phyloP scores from a whole-genome alignment of 2,888 invertebrate species.

The Drosophila hamatofila region DNA sequence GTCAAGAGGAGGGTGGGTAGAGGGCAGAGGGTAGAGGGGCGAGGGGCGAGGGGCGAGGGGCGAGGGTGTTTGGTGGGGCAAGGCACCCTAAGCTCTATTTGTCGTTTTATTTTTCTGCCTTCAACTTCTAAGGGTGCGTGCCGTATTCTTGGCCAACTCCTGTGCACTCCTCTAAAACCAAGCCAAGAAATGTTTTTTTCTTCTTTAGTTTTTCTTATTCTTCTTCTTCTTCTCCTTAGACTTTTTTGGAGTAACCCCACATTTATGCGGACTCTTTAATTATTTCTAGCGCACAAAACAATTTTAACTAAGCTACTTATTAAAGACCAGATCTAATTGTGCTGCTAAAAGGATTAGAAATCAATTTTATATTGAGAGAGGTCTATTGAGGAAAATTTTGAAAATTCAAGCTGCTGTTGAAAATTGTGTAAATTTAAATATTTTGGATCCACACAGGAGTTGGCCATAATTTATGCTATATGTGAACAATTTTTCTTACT shows the following conservation, averaged over 20 bases:
- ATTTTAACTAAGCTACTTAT: conserved; percentile 3
- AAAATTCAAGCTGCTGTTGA: background rate
- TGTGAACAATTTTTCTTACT: background rate
- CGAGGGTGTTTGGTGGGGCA: background rate
- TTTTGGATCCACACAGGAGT: no score
- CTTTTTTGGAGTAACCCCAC: conserved; percentile 3
- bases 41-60: background rate
- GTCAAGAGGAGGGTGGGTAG: background rate
- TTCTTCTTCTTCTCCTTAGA: background rate
- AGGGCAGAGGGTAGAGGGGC: background rate
- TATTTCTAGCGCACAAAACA: conserved; percentile 7
- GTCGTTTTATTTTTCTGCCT: conserved; percentile 38
- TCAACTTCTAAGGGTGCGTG: conserved; percentile 56
- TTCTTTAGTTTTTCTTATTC: background rate
- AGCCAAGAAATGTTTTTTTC: conserved; percentile 17
- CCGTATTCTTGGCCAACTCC: conserved; percentile 28
- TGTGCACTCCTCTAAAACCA: conserved; percentile 16
- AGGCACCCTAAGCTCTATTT: conserved; percentile 49
- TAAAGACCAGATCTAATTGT: conserved; percentile 4
- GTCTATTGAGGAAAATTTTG: background rate
- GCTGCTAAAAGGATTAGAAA: conserved; percentile 1
- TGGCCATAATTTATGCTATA: background rate
- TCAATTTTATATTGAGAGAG: background rate
- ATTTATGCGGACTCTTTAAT: conserved; percentile 26
- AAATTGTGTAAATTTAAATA: no score